phyloP scores from a whole-genome alignment of 2,888 invertebrate genomes.

The Athripsodes cinereus region DNA sequence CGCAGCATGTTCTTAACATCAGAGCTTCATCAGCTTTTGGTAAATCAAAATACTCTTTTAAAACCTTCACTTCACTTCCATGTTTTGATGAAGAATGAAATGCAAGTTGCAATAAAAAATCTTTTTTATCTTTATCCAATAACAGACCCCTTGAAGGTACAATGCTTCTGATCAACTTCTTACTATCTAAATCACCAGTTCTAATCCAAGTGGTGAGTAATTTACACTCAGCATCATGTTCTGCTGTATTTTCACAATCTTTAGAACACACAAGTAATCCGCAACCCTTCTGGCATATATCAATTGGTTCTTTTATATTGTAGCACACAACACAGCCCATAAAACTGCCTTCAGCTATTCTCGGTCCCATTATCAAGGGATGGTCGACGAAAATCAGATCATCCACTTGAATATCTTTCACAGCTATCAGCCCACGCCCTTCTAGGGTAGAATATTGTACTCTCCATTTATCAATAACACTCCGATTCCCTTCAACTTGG shows the following conservation, averaged over 20 bases:
- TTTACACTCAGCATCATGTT: slow-evolving; percentile 60
- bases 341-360: slow-evolving; percentile 48
- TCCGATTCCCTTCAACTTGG: slow-evolving; percentile 33
- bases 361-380: slow-evolving; percentile 65
- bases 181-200: slow-evolving; percentile 42
- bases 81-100: slow-evolving; percentile 50
- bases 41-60: slow-evolving; percentile 48
- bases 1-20: slow-evolving; percentile 53
- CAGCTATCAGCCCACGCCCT: slow-evolving; percentile 68
- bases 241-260: slow-evolving; percentile 52
- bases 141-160: slow-evolving; percentile 41
- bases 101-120: slow-evolving; percentile 48
- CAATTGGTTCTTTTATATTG: slow-evolving; percentile 40
- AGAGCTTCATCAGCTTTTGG: slow-evolving; percentile 50
- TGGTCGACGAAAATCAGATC: slow-evolving; percentile 66
- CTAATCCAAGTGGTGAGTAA: slow-evolving; percentile 54
- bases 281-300: slow-evolving; percentile 57
- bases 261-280: slow-evolving; percentile 64
- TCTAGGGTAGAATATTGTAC: slow-evolving; percentile 55
- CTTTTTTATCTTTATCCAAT: slow-evolving; percentile 43
- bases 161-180: slow-evolving; percentile 38
- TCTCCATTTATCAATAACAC: slow-evolving; percentile 48
- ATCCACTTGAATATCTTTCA: slow-evolving; percentile 57
- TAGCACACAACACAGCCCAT: slow-evolving; percentile 63
- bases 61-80: slow-evolving; percentile 51